phyloP scores from a whole-genome alignment of 2,888 invertebrate genomes.

The Euplexia lucipara region DNA sequence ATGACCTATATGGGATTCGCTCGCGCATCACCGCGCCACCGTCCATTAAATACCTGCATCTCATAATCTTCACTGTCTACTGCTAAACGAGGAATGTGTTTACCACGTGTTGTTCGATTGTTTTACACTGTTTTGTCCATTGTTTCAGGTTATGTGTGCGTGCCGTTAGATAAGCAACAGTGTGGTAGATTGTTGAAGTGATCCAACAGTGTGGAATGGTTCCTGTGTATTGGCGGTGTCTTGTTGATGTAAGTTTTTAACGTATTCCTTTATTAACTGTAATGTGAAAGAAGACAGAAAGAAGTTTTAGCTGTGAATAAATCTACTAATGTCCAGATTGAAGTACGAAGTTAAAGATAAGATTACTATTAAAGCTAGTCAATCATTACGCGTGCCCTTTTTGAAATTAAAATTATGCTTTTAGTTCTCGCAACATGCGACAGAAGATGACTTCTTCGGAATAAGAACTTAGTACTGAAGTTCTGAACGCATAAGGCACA shows the following conservation, averaged over 20 bases:
- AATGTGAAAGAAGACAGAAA: too few species aligned
- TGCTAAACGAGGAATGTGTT: constrained; percentile 34
- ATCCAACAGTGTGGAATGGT: constrained; percentile 88
- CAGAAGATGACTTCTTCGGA: too few species aligned
- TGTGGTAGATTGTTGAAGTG: constrained; percentile 80
- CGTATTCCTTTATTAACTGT: constrained; percentile 24
- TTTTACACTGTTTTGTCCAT: constrained; percentile 69
- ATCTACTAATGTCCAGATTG: constrained; percentile 4
- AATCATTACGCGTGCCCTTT: constrained; percentile 23
- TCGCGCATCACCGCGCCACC: too few species aligned
- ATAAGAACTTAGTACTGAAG: too few species aligned
- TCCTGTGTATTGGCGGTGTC: constrained; percentile 85
- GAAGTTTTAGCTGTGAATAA: not conserved
- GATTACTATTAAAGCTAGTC: constrained; percentile 23
- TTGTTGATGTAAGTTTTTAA: constrained; percentile 84
- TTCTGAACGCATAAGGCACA: too few species aligned
- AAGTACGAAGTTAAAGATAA: constrained; percentile 12
- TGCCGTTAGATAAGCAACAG: constrained; percentile 84
- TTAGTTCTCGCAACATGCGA: too few species aligned
- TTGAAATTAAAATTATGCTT: too few species aligned
- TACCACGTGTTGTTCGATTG: constrained; percentile 52
- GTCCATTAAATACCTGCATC: not conserved
- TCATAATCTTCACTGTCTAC: constrained; percentile 30
- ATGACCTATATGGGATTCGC: too few species aligned
- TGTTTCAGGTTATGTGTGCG: constrained; percentile 89